These are phyloP conservation scores for Eubasilissa regina DNA, from an alignment of 1,140 invertebrate genomes.

Conservation along the genomic window DNA sequence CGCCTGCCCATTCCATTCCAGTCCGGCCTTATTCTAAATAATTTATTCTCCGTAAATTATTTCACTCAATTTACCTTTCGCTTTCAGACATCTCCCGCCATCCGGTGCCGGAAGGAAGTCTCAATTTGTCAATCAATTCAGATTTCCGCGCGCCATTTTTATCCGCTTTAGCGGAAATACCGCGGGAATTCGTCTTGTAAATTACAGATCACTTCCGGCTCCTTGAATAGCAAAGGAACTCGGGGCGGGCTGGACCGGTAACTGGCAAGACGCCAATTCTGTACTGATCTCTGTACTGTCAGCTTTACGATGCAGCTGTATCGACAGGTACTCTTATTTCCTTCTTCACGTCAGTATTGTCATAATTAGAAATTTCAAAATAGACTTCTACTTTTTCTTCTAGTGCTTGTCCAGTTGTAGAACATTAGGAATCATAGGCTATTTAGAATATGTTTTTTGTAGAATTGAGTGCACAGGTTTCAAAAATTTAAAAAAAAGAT, in stretches of 20 bases:
- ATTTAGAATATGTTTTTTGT: too few relatives aligned
- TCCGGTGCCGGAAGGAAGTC: slow-evolving; percentile 26
- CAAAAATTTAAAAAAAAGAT: too few relatives aligned
- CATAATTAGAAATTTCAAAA: too few relatives aligned
- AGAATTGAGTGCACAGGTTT: too few relatives aligned
- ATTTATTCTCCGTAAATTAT: slow-evolving; percentile 54
- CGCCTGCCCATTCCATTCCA: neutral
- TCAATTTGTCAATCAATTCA: slow-evolving; percentile 57
- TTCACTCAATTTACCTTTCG: slow-evolving; percentile 56
- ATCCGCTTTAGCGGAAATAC: neutral
- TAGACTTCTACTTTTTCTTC: too few relatives aligned
- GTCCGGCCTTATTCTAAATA: slow-evolving; percentile 9
- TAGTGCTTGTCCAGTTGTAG: too few relatives aligned
- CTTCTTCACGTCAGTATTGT: too few relatives aligned
- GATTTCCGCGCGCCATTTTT: slow-evolving; percentile 46
- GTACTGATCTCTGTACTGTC: too few relatives aligned
- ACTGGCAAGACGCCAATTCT: neutral
- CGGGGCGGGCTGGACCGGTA: neutral
- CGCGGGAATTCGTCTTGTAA: neutral
- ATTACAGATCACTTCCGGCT: neutral
- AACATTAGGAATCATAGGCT: too few relatives aligned
- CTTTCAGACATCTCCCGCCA: slow-evolving; percentile 48
- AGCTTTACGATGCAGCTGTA: too few relatives aligned
- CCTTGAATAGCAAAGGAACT: neutral
- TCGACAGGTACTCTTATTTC: too few relatives aligned